Evolutionary conservation across 2,888 invertebrate species (phyloP).

Genomic region (Cantharis lateralis): DNA sequence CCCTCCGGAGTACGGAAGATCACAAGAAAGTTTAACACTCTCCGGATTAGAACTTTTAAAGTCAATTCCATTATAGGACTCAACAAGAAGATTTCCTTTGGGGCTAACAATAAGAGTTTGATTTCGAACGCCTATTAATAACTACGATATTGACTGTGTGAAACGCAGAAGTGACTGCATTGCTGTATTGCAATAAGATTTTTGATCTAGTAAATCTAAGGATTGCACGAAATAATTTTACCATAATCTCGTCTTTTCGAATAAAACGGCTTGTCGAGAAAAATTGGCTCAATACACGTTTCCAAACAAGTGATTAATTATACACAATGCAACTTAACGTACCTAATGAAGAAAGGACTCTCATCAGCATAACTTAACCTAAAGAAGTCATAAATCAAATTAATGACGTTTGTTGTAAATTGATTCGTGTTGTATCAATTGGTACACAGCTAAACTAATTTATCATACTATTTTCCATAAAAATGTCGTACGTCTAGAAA

Average conservation of each 20-base stretch:
- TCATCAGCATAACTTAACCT: background rate
- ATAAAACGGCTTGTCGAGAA: background rate
- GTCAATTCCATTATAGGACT: too few species aligned
- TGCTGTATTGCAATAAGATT: too few species aligned
- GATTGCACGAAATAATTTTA: too few species aligned
- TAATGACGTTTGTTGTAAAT: background rate
- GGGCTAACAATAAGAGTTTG: too few species aligned
- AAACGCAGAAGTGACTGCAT: too few species aligned
- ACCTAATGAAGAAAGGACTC: background rate
- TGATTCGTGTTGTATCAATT: background rate
- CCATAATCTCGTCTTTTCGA: background rate
- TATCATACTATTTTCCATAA: background rate
- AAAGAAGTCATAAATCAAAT: background rate
- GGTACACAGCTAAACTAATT: background rate
- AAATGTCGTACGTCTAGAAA: background rate
- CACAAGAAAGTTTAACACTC: too few species aligned
- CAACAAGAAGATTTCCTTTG: too few species aligned
- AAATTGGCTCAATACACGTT: background rate
- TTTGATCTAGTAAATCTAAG: too few species aligned
- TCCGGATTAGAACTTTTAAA: too few species aligned
- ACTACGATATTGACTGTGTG: too few species aligned
- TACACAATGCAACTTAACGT: background rate
- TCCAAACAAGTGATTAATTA: background rate
- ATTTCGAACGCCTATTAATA: too few species aligned
- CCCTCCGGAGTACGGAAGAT: too few species aligned